phyloP scores from a whole-genome alignment of 2,797 vertebrate species.

The Trachops cirrhosus region DNA sequence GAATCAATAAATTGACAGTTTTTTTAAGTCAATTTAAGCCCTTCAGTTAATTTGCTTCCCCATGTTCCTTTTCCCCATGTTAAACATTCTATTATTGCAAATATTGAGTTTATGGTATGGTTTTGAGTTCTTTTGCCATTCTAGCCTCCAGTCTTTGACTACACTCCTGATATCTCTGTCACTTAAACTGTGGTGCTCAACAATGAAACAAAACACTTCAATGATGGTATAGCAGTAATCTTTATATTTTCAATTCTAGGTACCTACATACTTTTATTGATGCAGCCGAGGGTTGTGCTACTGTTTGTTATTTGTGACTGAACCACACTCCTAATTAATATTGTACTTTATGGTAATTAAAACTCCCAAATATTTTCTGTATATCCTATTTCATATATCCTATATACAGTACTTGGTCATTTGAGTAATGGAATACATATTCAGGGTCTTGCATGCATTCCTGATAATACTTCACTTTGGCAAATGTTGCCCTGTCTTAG shows the following conservation, averaged over 20 bases:
- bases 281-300: neutral
- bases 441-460: neutral
- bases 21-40: neutral
- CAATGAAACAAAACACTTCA: neutral
- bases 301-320: neutral
- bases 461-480: neutral
- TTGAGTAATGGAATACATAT: neutral
- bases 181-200: neutral
- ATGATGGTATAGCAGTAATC: neutral
- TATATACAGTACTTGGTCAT: neutral
- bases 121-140: neutral
- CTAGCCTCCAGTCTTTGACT: neutral
- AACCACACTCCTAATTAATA: neutral
- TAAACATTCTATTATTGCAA: slow-evolving; percentile 13
- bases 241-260: neutral
- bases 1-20: slow-evolving; percentile 13
- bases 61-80: neutral
- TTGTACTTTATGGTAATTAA: neutral
- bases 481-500: neutral
- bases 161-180: neutral
- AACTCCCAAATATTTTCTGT: neutral
- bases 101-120: neutral
- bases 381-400: neutral
- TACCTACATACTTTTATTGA: neutral
- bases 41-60: neutral